phyloP scores from a whole-genome alignment of 2,113 vertebrate species.

The Agelaius phoeniceus region DNA sequence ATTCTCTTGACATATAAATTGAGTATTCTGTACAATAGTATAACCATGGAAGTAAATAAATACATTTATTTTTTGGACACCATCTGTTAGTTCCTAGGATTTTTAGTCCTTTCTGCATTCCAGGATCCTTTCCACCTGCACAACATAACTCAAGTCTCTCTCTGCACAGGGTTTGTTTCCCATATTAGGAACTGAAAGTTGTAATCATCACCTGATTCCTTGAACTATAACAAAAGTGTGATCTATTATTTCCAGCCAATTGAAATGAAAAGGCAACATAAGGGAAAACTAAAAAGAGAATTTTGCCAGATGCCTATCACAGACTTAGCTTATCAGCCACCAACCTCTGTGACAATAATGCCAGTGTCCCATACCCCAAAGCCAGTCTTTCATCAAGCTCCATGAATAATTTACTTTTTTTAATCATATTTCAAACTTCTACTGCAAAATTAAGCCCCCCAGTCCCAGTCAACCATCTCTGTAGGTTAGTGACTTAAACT shows the following conservation, averaged over 20 bases:
- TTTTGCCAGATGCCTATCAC: not conserved
- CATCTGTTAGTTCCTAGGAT: not conserved
- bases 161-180: not conserved
- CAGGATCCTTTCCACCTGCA: not conserved
- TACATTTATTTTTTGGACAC: not conserved
- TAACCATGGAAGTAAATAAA: not conserved
- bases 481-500: not conserved
- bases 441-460: not conserved
- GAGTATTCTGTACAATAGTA: not conserved
- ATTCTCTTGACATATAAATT: not conserved
- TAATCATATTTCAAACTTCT: not conserved
- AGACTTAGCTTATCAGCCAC: not conserved
- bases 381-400: not conserved
- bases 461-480: not conserved
- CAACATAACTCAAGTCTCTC: not conserved
- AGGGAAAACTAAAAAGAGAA: not conserved
- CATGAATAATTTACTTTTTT: not conserved
- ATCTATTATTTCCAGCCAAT: not conserved
- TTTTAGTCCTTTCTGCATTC: not conserved
- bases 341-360: not conserved
- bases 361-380: not conserved
- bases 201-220: not conserved
- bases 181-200: not conserved
- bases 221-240: not conserved
- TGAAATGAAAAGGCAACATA: not conserved